A percentile compares a stretch with the other conserved stretches of the same genome.
Conservation (phyloP, 2,888 invertebrate genomes). For the Erebia ligea region DNA sequence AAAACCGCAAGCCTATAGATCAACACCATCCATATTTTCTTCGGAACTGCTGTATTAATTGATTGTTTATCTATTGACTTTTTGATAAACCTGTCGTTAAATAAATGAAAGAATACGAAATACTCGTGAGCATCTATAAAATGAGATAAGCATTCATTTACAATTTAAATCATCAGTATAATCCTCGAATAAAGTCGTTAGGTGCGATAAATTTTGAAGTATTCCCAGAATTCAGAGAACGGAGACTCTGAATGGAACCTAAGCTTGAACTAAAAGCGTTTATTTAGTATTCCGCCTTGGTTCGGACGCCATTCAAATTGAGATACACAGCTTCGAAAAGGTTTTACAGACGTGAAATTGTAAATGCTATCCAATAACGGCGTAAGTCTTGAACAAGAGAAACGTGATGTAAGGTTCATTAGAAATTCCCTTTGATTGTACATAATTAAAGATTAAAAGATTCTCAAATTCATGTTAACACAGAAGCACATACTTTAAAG, state of each 20-base stretch:
- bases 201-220: constrained; percentile 15
- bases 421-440: constrained; percentile 7
- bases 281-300: constrained; percentile 47
- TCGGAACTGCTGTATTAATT: too few relatives aligned
- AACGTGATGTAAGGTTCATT: constrained; percentile 19
- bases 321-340: constrained; percentile 44
- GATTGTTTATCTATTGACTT: neutral
- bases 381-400: constrained; percentile 20
- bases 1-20: too few relatives aligned
- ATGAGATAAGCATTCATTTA: neutral
- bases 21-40: too few relatives aligned
- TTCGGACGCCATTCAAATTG: constrained; percentile 47
- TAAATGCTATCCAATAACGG: constrained; percentile 34
- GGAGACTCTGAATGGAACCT: constrained; percentile 29
- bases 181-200: constrained; percentile 8
- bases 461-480: neutral
- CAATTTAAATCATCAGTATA: constrained; percentile 11
- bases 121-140: neutral
- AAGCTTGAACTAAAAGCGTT: constrained; percentile 40
- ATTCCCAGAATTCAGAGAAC: constrained; percentile 30
- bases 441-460: neutral
- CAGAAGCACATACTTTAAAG: neutral
- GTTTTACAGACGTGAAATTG: constrained; percentile 41
- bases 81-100: neutral
- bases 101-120: neutral